phyloP scores from a whole-genome alignment of 2,113 vertebrate species.

The Parus major region DNA sequence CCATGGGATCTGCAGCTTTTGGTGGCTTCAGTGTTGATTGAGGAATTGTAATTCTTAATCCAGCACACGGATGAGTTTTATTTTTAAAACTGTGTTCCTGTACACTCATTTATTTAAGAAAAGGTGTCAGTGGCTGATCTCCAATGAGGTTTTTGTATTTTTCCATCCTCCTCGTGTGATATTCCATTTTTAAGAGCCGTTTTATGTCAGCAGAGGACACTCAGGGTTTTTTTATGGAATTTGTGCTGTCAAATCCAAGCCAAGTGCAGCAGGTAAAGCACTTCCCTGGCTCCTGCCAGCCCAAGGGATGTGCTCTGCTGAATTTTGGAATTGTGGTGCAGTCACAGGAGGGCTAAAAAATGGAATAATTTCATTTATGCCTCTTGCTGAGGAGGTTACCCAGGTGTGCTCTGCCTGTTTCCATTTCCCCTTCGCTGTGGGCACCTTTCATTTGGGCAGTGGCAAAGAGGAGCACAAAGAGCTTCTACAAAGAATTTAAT shows the following conservation, averaged over 20 bases:
- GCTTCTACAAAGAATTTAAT: not conserved
- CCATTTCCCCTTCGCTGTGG: not conserved
- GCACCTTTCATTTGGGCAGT: not conserved
- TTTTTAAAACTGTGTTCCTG: not conserved
- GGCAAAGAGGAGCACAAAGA: not conserved
- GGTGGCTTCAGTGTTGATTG: not conserved
- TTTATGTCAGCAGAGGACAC: not conserved
- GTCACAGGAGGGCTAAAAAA: conserved; percentile 41
- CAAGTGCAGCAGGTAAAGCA: not conserved
- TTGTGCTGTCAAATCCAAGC: not conserved
- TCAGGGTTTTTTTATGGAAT: not conserved
- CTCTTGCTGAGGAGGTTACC: not conserved
- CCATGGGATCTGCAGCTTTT: not conserved
- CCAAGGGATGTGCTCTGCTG: not conserved
- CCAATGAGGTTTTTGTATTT: not conserved
- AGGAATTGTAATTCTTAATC: not conserved
- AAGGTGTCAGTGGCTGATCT: not conserved
- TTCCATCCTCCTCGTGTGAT: not conserved
- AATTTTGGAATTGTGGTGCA: not conserved
- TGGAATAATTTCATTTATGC: not conserved
- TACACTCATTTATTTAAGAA: not conserved
- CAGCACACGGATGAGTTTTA: not conserved
- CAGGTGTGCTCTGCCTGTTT: not conserved
- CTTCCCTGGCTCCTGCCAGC: not conserved
- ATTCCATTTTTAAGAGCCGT: not conserved